phyloP scores from a whole-genome alignment of 1,140 invertebrate genomes.

The Lanistes nyassanus region DNA sequence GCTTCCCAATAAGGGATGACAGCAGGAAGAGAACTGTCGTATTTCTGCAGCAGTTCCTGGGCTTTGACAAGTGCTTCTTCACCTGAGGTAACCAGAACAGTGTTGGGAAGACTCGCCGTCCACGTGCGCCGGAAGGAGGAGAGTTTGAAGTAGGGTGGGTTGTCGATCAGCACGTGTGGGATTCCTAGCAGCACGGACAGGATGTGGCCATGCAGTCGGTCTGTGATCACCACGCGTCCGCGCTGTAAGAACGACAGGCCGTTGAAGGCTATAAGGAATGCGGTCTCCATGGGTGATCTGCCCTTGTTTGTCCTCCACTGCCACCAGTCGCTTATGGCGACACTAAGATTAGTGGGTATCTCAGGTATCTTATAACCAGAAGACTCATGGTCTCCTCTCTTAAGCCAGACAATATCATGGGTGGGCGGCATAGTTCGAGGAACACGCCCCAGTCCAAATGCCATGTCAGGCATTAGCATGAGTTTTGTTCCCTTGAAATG shows the following conservation, averaged over 20 bases:
- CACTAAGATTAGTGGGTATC: slow-evolving; percentile 7
- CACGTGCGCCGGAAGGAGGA: slow-evolving; percentile 33
- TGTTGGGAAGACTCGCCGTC: slow-evolving; percentile 28
- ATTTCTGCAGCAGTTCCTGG: slow-evolving; percentile 18
- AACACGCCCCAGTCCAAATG: slow-evolving; percentile 20
- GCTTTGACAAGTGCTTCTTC: slow-evolving; percentile 14
- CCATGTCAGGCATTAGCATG: slow-evolving; percentile 33
- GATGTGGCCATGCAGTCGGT: slow-evolving; percentile 43
- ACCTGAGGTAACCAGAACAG: neutral
- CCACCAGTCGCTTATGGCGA: slow-evolving; percentile 15
- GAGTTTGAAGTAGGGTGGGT: slow-evolving; percentile 30
- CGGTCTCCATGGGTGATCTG: neutral
- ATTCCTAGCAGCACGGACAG: slow-evolving; percentile 35
- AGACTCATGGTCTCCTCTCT: slow-evolving; percentile 21
- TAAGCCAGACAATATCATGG: slow-evolving; percentile 30
- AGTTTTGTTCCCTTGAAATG: slow-evolving; percentile 19
- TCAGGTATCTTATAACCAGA: slow-evolving; percentile 1
- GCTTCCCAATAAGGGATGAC: neutral
- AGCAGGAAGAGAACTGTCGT: slow-evolving; percentile 15
- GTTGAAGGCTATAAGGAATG: slow-evolving; percentile 14
- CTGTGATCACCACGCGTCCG: slow-evolving; percentile 36
- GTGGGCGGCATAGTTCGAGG: slow-evolving; percentile 13
- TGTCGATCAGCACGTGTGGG: slow-evolving; percentile 40
- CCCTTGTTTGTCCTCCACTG: slow-evolving; percentile 8
- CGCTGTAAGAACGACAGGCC: slow-evolving; percentile 30